Conservation (phyloP, 2,888 invertebrate genomes). For the Rhagophthalmus giganteus region DNA sequence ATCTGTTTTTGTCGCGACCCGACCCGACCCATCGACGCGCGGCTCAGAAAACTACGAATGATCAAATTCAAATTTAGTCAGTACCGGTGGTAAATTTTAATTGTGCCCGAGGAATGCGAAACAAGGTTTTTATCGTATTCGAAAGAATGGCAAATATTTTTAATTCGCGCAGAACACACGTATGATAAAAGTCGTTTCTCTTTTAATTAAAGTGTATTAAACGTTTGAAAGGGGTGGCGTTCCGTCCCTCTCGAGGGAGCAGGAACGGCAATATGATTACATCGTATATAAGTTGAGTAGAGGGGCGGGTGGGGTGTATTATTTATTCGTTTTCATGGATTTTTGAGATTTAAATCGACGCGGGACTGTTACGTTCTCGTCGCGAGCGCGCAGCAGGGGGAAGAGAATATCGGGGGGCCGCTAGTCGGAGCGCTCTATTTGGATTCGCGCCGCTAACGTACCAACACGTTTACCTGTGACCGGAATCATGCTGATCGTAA, state of each 20-base stretch:
- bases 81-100: too few species aligned
- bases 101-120: too few species aligned
- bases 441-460: conserved; percentile 44
- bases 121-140: background rate
- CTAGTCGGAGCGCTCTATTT: conserved; percentile 49
- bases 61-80: too few species aligned
- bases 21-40: too few species aligned
- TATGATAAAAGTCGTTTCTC: conserved; percentile 28
- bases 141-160: conserved; percentile 6
- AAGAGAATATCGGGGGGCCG: conserved; percentile 47
- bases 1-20: too few species aligned
- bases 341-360: conserved; percentile 59
- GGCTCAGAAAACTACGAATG: too few species aligned
- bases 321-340: conserved; percentile 59
- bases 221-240: conserved; percentile 28
- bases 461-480: conserved; percentile 41
- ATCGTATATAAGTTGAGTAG: conserved; percentile 35
- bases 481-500: conserved; percentile 50
- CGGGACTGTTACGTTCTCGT: conserved; percentile 50
- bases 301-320: conserved; percentile 47
- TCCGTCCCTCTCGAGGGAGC: conserved; percentile 26
- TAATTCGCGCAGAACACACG: conserved; percentile 13
- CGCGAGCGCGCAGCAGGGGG: conserved; percentile 51
- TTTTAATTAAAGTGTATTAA: conserved; percentile 31
- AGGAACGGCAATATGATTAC: conserved; percentile 42